A percentile compares a stretch with the other conserved stretches of the same genome.
Conservation (phyloP, 2,888 invertebrate species). For the Salticus scenicus region DNA sequence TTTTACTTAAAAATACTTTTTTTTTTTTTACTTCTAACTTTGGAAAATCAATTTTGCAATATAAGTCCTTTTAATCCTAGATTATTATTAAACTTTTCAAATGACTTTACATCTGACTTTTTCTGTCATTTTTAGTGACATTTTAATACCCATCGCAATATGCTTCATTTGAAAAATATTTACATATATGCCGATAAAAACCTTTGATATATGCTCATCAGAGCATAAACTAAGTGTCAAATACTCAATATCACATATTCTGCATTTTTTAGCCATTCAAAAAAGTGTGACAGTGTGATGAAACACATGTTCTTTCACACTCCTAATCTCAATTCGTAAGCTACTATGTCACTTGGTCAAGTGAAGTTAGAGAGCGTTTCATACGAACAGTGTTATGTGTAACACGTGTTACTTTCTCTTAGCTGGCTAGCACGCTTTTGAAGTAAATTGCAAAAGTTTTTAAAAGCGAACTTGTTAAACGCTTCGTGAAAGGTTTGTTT, state of each 20-base stretch:
- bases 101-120: neutral
- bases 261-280: neutral
- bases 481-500: neutral
- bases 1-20: too few relatives aligned
- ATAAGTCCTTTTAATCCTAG: too few relatives aligned
- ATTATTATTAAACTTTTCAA: neutral
- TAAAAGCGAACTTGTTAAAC: neutral
- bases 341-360: conserved; percentile 63
- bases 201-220: neutral
- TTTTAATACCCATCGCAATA: neutral
- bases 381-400: neutral
- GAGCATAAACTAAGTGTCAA: neutral
- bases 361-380: conserved; percentile 15
- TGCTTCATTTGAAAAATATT: neutral
- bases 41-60: too few relatives aligned
- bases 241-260: neutral
- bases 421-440: neutral
- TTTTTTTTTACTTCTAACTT: too few relatives aligned
- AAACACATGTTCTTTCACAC: conserved; percentile 12
- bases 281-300: neutral
- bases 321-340: conserved; percentile 20
- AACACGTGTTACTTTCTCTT: conserved; percentile 11
- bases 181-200: neutral
- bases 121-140: neutral
- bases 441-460: conserved; percentile 1